phyloP scores from a whole-genome alignment of 2,797 vertebrate genomes.

The Onychomys leucogaster region DNA sequence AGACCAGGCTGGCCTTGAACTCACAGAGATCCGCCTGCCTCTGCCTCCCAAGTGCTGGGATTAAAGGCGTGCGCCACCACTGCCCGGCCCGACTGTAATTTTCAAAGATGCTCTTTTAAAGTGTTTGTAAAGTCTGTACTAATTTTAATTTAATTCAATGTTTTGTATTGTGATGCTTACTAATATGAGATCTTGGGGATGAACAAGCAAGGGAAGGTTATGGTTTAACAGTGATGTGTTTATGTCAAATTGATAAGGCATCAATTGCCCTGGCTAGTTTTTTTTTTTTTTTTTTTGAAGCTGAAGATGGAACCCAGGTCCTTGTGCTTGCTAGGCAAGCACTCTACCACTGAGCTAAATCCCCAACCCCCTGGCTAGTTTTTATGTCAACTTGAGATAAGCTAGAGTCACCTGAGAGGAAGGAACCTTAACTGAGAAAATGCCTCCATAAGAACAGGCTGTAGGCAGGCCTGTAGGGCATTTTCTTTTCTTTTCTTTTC shows the following conservation, averaged over 20 bases:
- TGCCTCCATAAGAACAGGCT: neutral
- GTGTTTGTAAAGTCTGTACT: neutral
- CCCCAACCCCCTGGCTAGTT: neutral
- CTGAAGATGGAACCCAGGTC: no score
- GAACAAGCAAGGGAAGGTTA: neutral
- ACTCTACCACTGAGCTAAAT: no score
- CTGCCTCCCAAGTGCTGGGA: neutral
- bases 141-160: neutral
- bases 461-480: neutral
- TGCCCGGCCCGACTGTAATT: neutral
- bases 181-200: neutral
- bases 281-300: no score
- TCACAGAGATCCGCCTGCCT: neutral
- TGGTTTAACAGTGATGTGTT: no score
- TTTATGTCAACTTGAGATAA: neutral
- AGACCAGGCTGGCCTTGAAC: neutral
- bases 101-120: neutral
- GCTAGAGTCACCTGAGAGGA: neutral
- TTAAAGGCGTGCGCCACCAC: neutral
- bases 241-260: neutral
- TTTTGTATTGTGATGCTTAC: neutral
- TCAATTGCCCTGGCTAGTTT: neutral
- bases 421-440: no score
- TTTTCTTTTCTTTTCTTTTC: no score
- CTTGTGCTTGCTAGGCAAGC: no score